Conservation (phyloP, 2,888 invertebrate genomes). For the Schizaphis graminum region DNA sequence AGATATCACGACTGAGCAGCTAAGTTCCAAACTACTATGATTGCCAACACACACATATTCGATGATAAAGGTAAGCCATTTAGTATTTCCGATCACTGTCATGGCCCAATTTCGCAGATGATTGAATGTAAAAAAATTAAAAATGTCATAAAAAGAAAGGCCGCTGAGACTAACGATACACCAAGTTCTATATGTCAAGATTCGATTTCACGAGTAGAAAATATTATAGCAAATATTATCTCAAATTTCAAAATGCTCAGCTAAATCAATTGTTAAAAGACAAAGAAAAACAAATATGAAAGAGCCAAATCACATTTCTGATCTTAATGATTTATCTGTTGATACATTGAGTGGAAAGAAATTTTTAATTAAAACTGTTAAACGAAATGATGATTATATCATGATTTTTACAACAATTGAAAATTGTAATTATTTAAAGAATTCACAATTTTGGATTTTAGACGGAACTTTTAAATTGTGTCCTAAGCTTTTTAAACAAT, state of each 20-base stretch:
- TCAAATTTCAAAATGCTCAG: slow-evolving; percentile 18
- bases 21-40: slow-evolving; percentile 1
- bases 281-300: not conserved
- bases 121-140: not conserved
- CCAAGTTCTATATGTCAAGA: not conserved
- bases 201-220: not conserved
- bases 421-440: not conserved
- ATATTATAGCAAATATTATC: slow-evolving; percentile 21
- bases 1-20: not conserved
- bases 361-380: not conserved
- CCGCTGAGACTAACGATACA: not conserved
- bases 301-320: not conserved
- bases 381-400: not conserved
- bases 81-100: slow-evolving; percentile 12
- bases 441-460: slow-evolving; percentile 44
- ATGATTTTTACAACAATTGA: not conserved
- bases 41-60: not conserved
- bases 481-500: slow-evolving; percentile 22
- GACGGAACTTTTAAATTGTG: slow-evolving; percentile 31
- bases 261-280: slow-evolving; percentile 12
- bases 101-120: not conserved
- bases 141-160: slow-evolving; percentile 12
- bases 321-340: not conserved
- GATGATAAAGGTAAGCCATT: slow-evolving; percentile 9
- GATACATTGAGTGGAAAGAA: not conserved